A percentile compares a stretch with the other conserved stretches of the same genome.
phyloP scores from a whole-genome alignment of 2,797 vertebrate species.

The Mormyrus hasselquistii region DNA sequence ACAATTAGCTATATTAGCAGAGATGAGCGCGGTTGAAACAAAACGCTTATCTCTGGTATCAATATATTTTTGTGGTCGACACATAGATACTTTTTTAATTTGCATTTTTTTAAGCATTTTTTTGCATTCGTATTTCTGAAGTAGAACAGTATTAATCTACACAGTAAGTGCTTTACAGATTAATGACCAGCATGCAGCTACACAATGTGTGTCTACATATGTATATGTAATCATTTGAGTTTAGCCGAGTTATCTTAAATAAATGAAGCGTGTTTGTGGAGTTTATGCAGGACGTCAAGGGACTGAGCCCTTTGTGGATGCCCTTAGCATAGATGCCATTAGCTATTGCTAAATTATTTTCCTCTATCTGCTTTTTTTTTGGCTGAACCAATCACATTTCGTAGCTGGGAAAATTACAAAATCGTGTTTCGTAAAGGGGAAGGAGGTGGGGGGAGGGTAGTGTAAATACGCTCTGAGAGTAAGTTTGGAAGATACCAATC shows the following conservation, averaged over 20 bases:
- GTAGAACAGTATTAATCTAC: conserved; percentile 16
- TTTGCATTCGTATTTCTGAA: conserved; percentile 19
- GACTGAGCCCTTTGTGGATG: background rate
- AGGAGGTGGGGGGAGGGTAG: background rate
- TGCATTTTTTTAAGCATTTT: background rate
- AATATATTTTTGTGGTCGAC: conserved; percentile 13
- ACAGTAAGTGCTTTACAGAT: conserved; percentile 48
- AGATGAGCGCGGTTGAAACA: background rate
- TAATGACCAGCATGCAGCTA: conserved; percentile 53
- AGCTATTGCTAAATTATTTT: background rate
- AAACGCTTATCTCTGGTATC: background rate
- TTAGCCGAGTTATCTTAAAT: background rate
- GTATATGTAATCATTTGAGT: conserved; percentile 27
- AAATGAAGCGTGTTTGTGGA: background rate
- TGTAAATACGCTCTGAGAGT: background rate
- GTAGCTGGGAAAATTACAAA: background rate
- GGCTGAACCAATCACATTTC: background rate
- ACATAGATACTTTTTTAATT: conserved; percentile 1
- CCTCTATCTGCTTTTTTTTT: background rate
- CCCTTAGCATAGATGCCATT: background rate
- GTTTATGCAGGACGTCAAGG: background rate
- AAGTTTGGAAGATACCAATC: background rate
- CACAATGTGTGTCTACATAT: conserved; percentile 14
- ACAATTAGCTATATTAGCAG: background rate
- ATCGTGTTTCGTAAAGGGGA: background rate